Evolutionary conservation across 2,113 vertebrate species (phyloP).

Genomic region (Caretta caretta): DNA sequence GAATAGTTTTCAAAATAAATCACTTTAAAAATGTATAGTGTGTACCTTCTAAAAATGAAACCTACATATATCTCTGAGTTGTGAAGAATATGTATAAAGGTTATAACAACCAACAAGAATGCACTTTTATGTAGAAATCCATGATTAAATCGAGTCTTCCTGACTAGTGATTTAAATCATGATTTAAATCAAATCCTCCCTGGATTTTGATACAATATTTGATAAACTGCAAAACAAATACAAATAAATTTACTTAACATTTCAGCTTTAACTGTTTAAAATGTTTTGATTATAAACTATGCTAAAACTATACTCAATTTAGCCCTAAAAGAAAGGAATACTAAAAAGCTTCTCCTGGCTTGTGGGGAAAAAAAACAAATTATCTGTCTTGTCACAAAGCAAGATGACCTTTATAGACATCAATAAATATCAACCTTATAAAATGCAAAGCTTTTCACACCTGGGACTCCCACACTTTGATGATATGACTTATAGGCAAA

Average conservation of each 20-base stretch:
- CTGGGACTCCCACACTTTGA: neutral
- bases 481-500: neutral
- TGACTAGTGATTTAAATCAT: no score
- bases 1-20: no score
- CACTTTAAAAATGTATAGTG: no score
- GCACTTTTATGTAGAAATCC: no score
- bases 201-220: neutral
- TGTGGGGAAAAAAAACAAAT: fast-evolving
- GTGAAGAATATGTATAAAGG: no score
- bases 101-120: no score
- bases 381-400: neutral
- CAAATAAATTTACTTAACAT: neutral
- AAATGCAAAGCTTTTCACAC: constrained; percentile 4
- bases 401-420: neutral
- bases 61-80: no score
- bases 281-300: neutral
- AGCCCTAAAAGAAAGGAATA: neutral
- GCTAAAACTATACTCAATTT: neutral
- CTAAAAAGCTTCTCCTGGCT: neutral
- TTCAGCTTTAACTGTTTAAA: neutral
- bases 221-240: neutral
- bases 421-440: neutral
- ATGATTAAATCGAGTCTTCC: no score
- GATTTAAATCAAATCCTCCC: neutral
- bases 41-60: no score